Percentiles rank a stretch among this genome's conserved stretches.
Evolutionary conservation across 2,888 invertebrate species (phyloP).

Genomic region (Melieria crassipennis): DNA sequence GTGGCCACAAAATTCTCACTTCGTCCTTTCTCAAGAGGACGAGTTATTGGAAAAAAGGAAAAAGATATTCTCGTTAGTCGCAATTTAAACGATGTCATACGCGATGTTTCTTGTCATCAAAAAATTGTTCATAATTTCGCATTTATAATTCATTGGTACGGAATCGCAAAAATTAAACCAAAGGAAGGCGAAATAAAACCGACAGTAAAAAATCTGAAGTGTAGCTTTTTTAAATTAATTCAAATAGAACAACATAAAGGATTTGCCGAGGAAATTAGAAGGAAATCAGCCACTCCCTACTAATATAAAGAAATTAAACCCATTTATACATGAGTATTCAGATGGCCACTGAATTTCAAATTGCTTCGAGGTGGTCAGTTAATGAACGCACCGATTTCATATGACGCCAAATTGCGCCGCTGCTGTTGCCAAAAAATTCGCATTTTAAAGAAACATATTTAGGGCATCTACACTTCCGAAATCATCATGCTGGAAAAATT

Average conservation of each 20-base stretch:
- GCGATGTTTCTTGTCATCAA: not conserved
- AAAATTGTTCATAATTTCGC: not conserved
- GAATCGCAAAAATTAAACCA: not conserved
- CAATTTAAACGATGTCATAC: not conserved
- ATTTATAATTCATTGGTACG: not conserved
- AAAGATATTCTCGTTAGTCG: not conserved
- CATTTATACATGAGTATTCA: too few species aligned
- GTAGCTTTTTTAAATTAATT: not conserved
- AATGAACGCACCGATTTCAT: constrained; percentile 12
- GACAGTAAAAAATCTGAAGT: not conserved
- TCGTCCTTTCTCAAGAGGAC: constrained; percentile 9
- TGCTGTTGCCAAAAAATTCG: constrained; percentile 18
- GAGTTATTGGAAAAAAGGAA: constrained; percentile 14
- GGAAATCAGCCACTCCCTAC: too few species aligned
- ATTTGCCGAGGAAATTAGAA: constrained; percentile 4
- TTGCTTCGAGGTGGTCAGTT: constrained; percentile 18
- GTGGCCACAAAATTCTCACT: constrained; percentile 22
- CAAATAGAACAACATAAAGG: not conserved
- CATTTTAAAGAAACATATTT: too few species aligned
- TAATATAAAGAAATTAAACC: too few species aligned
- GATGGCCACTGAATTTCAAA: too few species aligned
- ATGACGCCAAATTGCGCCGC: constrained; percentile 23
- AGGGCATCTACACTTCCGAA: constrained; percentile 16
- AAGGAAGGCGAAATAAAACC: not conserved
- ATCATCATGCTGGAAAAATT: constrained; percentile 20